These are phyloP conservation scores for Synchiropus splendidus DNA, from an alignment of 2,113 vertebrate genomes.

Conservation along the genomic window DNA sequence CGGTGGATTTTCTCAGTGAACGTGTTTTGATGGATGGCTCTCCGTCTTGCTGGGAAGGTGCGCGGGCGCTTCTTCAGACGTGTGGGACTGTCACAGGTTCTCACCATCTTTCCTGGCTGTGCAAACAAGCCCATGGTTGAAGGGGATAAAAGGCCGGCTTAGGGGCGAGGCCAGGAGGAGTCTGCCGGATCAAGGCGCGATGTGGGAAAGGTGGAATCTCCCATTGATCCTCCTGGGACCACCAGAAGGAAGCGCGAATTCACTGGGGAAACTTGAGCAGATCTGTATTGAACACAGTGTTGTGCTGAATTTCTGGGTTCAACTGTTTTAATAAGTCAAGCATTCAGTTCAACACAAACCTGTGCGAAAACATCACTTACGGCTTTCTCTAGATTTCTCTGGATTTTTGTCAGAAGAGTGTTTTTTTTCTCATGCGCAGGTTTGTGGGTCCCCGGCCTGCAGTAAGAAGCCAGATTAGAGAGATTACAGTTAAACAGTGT, in stretches of 20 bases:
- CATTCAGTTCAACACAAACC: no score
- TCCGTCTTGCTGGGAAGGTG: slow-evolving; percentile 28
- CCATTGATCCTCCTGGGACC: slow-evolving; percentile 45
- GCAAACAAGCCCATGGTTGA: slow-evolving; percentile 40
- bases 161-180: slow-evolving; percentile 45
- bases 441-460: slow-evolving; percentile 46
- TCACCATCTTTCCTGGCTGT: slow-evolving; percentile 32
- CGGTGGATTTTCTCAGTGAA: background rate
- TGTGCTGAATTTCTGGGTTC: no score
- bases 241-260: slow-evolving; percentile 47
- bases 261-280: slow-evolving; percentile 51
- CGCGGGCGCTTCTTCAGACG: slow-evolving; percentile 3
- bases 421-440: background rate
- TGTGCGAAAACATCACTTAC: no score
- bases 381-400: no score
- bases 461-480: slow-evolving; percentile 48
- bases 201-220: slow-evolving; percentile 67
- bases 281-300: no score
- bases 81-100: slow-evolving; percentile 35
- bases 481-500: slow-evolving; percentile 55
- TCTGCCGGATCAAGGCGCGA: slow-evolving; percentile 50
- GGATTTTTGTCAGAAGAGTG: no score
- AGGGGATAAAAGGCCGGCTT: slow-evolving; percentile 52
- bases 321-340: no score
- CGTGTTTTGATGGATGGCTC: slow-evolving; percentile 2